These are phyloP conservation scores for Tachyglossus aculeatus DNA, from an alignment of 2,797 vertebrate species.

Conservation along the genomic window DNA sequence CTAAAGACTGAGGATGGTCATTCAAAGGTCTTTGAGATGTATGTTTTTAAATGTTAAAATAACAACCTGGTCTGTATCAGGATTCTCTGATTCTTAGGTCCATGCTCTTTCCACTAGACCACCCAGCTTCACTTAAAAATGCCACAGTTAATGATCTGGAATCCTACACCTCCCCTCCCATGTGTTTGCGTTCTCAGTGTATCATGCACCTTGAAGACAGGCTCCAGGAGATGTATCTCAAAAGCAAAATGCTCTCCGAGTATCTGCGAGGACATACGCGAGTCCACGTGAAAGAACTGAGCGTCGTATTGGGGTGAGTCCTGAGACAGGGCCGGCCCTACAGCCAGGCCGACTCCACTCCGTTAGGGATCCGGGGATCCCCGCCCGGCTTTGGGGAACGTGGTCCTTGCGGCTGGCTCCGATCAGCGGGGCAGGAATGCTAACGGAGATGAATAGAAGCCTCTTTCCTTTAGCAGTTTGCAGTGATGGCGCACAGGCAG, in stretches of 20 bases:
- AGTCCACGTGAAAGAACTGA: conserved; percentile 85
- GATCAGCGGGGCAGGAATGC: no score
- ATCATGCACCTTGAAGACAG: conserved; percentile 88
- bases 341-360: no score
- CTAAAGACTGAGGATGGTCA: no score
- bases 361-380: no score
- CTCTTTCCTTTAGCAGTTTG: neutral
- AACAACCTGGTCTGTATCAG: no score
- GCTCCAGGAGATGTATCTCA: conserved; percentile 87
- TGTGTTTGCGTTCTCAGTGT: conserved; percentile 72
- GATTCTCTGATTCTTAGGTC: no score
- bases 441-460: neutral
- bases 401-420: neutral
- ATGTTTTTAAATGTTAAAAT: no score
- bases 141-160: neutral
- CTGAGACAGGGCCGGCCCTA: neutral
- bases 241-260: conserved; percentile 88
- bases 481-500: neutral
- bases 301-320: conserved; percentile 84
- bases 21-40: no score
- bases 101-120: no score
- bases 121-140: no score
- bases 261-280: conserved; percentile 85
- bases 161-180: neutral
- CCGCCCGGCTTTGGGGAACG: no score